Evolutionary conservation across 2,888 invertebrate genomes (phyloP).

Genomic region (Thera obeliscata): DNA sequence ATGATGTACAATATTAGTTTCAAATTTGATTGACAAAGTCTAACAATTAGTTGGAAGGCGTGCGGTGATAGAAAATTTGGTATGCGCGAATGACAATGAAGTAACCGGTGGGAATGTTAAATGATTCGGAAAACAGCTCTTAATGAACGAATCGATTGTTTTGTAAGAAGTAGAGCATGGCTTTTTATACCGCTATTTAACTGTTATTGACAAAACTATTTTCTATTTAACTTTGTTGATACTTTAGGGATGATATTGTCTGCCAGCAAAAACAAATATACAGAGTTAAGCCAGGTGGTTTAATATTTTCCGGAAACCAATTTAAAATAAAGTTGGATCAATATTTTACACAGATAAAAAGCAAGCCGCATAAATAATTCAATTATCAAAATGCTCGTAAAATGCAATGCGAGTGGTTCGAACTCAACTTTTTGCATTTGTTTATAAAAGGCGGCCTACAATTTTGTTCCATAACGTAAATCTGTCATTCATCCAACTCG

Average conservation of each 20-base stretch:
- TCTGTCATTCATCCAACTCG: constrained; percentile 40
- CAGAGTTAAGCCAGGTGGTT: background rate
- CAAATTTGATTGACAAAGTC: constrained; percentile 12
- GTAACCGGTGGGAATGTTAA: constrained; percentile 48
- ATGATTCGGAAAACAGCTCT: constrained; percentile 43
- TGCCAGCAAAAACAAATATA: too few species aligned
- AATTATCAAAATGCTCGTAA: constrained; percentile 33
- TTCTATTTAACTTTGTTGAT: too few species aligned
- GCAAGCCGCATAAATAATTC: constrained; percentile 25
- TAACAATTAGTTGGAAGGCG: constrained; percentile 44
- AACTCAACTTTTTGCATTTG: constrained; percentile 31
- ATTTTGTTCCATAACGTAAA: constrained; percentile 35
- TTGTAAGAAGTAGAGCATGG: constrained; percentile 21
- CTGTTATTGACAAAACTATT: background rate
- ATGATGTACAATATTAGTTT: constrained; percentile 11
- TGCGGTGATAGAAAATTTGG: constrained; percentile 54
- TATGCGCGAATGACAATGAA: constrained; percentile 52
- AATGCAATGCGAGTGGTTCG: constrained; percentile 26
- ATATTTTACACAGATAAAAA: constrained; percentile 24
- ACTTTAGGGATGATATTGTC: too few species aligned
- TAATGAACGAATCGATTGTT: constrained; percentile 30
- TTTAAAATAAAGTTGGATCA: constrained; percentile 16
- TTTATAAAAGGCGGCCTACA: constrained; percentile 30
- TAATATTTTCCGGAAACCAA: constrained; percentile 12
- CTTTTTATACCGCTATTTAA: constrained; percentile 1